Evolutionary conservation across 2,113 vertebrate genomes (phyloP).

Genomic region (Heterochromis multidens): DNA sequence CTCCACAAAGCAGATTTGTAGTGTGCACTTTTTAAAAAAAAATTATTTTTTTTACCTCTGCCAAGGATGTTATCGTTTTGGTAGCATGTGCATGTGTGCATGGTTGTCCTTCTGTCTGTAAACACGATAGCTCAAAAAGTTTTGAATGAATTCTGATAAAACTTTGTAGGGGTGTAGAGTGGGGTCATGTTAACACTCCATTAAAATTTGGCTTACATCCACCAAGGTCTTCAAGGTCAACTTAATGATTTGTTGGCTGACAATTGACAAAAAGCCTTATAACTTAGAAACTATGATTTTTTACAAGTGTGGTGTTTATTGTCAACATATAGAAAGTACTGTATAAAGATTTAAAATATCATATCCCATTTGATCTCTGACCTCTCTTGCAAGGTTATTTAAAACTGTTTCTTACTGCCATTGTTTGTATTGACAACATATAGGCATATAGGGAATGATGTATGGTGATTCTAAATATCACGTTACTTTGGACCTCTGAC

Average conservation of each 20-base stretch:
- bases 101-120: not conserved
- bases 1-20: too few relatives aligned
- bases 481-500: not conserved
- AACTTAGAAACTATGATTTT: not conserved
- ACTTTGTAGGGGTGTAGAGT: not conserved
- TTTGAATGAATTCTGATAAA: not conserved
- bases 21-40: too few relatives aligned
- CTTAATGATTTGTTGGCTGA: fast-evolving
- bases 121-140: not conserved
- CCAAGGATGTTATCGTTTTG: not conserved
- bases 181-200: not conserved
- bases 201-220: not conserved
- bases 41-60: too few relatives aligned
- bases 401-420: not conserved
- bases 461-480: not conserved
- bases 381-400: fast-evolving
- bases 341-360: not conserved
- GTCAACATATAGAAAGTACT: not conserved
- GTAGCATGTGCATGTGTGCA: not conserved
- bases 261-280: not conserved
- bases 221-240: not conserved
- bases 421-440: not conserved
- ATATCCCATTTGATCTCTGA: not conserved
- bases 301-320: fast-evolving
- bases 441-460: fast-evolving